Evolutionary conservation across 2,888 invertebrate species (phyloP).

Genomic region (Ptilodon capucinus): DNA sequence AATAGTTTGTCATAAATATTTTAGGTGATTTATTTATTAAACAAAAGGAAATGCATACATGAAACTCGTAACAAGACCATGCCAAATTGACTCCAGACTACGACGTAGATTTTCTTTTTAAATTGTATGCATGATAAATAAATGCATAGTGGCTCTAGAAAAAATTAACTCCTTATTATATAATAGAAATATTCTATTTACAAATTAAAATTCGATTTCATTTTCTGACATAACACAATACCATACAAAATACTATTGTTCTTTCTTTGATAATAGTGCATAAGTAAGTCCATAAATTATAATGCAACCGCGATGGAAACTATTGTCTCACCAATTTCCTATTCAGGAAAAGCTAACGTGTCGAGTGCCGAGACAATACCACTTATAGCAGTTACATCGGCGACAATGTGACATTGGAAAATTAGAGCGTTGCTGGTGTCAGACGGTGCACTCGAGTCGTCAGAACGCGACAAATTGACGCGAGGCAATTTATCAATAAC

Average conservation of each 20-base stretch:
- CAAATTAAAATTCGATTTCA: no score
- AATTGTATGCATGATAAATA: no score
- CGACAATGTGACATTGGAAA: slow-evolving; percentile 54
- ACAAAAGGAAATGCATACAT: no score
- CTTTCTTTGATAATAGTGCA: neutral
- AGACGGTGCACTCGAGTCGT: slow-evolving; percentile 33
- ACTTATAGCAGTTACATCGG: slow-evolving; percentile 9
- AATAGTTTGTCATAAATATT: no score
- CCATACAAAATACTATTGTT: neutral
- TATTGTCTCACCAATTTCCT: neutral
- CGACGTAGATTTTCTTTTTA: no score
- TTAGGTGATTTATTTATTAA: no score
- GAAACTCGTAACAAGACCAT: no score
- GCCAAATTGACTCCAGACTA: no score
- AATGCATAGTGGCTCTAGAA: no score
- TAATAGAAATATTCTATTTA: no score
- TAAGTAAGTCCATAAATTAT: neutral
- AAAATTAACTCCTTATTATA: no score
- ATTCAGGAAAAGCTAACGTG: slow-evolving; percentile 2
- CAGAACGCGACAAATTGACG: slow-evolving; percentile 59
- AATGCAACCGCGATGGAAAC: neutral
- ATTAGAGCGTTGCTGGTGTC: slow-evolving; percentile 33
- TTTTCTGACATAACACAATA: neutral
- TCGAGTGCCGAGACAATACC: slow-evolving; percentile 1
- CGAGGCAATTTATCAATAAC: slow-evolving; percentile 80